These are phyloP conservation scores for Tachystola acroxantha DNA, from an alignment of 2,888 invertebrate species.

Conservation along the genomic window DNA sequence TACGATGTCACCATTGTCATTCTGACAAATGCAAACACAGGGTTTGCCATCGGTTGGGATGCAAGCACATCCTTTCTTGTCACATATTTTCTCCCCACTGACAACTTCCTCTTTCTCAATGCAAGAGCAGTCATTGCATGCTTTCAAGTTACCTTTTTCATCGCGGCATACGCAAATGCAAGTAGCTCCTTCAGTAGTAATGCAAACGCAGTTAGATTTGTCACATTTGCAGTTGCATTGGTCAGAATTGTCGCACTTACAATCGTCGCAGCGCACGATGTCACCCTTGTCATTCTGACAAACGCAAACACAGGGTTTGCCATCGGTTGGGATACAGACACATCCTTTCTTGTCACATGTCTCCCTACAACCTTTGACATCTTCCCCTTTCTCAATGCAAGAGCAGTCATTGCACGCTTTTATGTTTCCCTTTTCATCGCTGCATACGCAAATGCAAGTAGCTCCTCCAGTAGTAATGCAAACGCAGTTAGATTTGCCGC, in stretches of 20 bases:
- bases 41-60: constrained; percentile 20
- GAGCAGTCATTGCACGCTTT: constrained; percentile 24
- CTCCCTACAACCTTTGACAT: constrained; percentile 3
- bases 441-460: constrained; percentile 25
- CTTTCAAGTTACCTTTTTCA: constrained; percentile 7
- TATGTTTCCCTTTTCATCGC: constrained; percentile 23
- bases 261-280: constrained; percentile 10
- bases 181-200: constrained; percentile 23
- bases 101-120: background rate
- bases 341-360: constrained; percentile 18
- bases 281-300: constrained; percentile 21
- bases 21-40: constrained; percentile 24
- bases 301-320: constrained; percentile 24
- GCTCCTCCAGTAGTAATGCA: constrained; percentile 33
- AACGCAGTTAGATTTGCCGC: constrained; percentile 29
- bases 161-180: constrained; percentile 28
- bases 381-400: constrained; percentile 12
- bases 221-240: constrained; percentile 21
- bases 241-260: constrained; percentile 7
- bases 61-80: constrained; percentile 21
- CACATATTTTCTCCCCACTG: constrained; percentile 8
- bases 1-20: constrained; percentile 19
- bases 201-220: constrained; percentile 28
- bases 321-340: constrained; percentile 21
- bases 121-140: constrained; percentile 3